A percentile compares a stretch with the other conserved stretches of the same genome.
These are phyloP conservation scores for Eulemur coronatus DNA, from an alignment of 2,797 vertebrate genomes.

Conservation along the genomic window DNA sequence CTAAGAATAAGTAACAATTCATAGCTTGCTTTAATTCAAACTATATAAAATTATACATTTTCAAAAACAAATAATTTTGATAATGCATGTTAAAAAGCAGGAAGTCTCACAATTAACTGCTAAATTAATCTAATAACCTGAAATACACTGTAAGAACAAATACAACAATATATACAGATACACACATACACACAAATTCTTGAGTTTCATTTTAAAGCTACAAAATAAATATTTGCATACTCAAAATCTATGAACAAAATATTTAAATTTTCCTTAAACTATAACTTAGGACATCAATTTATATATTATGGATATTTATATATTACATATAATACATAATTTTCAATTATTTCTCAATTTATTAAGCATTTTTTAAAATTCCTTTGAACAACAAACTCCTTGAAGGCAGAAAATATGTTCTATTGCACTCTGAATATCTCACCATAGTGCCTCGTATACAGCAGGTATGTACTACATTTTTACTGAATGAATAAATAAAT, in stretches of 20 bases:
- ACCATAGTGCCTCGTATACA: neutral
- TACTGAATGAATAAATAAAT: neutral
- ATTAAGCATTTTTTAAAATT: constrained; percentile 16
- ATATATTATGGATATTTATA: neutral
- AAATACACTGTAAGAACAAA: constrained; percentile 29
- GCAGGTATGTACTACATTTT: neutral
- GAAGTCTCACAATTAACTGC: neutral
- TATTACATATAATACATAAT: neutral
- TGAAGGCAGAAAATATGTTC: neutral
- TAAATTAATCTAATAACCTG: constrained; percentile 9
- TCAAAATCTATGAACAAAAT: constrained; percentile 46
- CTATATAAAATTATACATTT: neutral
- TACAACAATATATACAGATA: neutral
- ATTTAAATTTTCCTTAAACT: neutral
- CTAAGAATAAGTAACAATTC: constrained; percentile 36
- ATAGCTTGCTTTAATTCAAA: constrained; percentile 32
- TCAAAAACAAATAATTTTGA: constrained; percentile 21
- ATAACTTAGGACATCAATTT: neutral
- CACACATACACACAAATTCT: neutral
- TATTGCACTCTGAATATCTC: neutral
- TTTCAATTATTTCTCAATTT: constrained; percentile 41
- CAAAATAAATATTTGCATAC: constrained; percentile 34
- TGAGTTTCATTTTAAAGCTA: constrained; percentile 28
- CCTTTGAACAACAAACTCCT: neutral
- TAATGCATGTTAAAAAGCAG: constrained; percentile 19